These are phyloP conservation scores for Cariama cristata DNA, from an alignment of 2,113 vertebrate species.

Conservation along the genomic window DNA sequence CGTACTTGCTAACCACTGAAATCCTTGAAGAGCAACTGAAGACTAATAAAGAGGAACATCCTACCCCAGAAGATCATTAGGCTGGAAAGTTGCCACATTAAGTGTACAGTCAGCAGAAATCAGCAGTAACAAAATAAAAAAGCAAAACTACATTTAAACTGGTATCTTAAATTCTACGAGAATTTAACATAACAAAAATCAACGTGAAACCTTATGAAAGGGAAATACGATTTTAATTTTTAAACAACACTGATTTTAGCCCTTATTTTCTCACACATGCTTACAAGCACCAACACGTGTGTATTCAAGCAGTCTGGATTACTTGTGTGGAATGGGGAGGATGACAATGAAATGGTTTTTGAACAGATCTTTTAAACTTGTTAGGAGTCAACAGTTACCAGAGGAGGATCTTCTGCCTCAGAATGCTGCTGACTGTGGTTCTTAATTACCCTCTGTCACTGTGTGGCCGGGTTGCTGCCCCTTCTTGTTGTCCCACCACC, in stretches of 20 bases:
- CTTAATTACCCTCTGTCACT: not conserved
- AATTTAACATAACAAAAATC: not conserved
- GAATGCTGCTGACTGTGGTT: not conserved
- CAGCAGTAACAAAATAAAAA: not conserved
- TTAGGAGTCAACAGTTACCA: not conserved
- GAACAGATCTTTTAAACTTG: not conserved
- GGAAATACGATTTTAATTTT: not conserved
- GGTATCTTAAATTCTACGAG: not conserved
- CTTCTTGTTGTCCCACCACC: not conserved
- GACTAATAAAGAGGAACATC: too few species aligned
- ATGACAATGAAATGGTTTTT: not conserved
- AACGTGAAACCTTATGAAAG: not conserved
- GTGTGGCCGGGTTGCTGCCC: not conserved
- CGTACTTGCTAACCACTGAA: too few species aligned
- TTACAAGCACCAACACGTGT: not conserved
- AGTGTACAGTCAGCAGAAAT: too few species aligned
- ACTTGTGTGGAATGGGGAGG: not conserved
- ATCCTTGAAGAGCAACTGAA: too few species aligned
- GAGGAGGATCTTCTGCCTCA: not conserved
- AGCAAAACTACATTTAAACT: not conserved
- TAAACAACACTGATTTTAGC: not conserved
- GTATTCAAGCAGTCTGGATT: not conserved
- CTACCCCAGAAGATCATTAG: too few species aligned
- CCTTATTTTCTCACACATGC: not conserved
- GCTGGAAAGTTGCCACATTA: too few species aligned